phyloP scores from a whole-genome alignment of 2,888 invertebrate species.

The Hyppa rectilinea region DNA sequence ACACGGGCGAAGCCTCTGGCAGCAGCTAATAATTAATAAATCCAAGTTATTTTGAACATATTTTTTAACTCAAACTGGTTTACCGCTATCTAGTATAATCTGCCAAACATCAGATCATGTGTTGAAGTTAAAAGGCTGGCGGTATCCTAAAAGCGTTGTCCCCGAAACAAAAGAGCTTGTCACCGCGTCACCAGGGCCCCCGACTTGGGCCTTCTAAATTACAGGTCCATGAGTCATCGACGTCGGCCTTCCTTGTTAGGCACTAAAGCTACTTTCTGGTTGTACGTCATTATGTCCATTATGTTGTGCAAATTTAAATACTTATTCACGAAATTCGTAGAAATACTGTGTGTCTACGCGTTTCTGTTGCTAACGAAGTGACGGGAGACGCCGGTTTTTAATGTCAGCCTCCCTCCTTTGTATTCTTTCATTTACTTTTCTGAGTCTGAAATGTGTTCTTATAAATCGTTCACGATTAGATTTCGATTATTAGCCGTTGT shows the following conservation, averaged over 20 bases:
- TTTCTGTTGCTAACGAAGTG: constrained; percentile 43
- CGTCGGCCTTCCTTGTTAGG: constrained; percentile 60
- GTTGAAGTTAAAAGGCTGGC: constrained; percentile 27
- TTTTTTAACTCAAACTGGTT: constrained; percentile 5
- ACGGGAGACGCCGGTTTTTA: constrained; percentile 24
- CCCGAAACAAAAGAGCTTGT: constrained; percentile 46
- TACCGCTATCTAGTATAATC: constrained; percentile 18
- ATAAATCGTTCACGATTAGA: constrained; percentile 4
- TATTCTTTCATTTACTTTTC: constrained; percentile 7
- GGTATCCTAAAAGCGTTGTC: constrained; percentile 34
- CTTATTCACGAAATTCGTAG: constrained; percentile 58
- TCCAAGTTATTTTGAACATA: no score
- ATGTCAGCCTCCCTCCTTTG: neutral
- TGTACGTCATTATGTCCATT: constrained; percentile 63
- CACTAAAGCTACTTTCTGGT: constrained; percentile 61
- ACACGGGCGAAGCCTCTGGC: no score
- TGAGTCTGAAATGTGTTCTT: neutral
- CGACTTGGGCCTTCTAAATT: constrained; percentile 60
- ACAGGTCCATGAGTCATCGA: constrained; percentile 61
- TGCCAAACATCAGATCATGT: constrained; percentile 2
- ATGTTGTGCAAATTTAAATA: constrained; percentile 62
- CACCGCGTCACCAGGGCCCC: constrained; percentile 47
- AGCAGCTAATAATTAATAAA: no score
- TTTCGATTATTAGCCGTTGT: neutral
- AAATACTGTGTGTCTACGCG: constrained; percentile 46